Conservation (phyloP, 2,888 invertebrate species). For the Drosophila tripunctata region DNA sequence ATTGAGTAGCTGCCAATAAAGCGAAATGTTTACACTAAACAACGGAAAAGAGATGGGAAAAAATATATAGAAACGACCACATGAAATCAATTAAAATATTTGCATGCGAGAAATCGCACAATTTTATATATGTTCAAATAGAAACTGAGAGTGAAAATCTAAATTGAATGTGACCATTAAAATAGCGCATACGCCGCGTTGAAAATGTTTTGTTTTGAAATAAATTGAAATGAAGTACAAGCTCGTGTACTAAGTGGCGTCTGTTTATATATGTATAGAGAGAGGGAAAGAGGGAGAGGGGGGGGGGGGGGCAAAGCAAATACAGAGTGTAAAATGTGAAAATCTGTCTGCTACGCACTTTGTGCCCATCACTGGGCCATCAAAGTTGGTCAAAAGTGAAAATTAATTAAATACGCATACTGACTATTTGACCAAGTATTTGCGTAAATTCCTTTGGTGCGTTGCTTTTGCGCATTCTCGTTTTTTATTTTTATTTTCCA, state of each 20-base stretch:
- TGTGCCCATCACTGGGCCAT: constrained; percentile 33
- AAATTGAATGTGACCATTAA: constrained; percentile 63
- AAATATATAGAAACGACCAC: constrained; percentile 29
- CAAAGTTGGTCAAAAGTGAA: constrained; percentile 50
- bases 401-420: constrained; percentile 66
- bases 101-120: constrained; percentile 31
- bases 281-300: too few relatives aligned
- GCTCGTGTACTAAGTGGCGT: constrained; percentile 42
- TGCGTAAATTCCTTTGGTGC: constrained; percentile 24
- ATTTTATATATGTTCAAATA: constrained; percentile 49
- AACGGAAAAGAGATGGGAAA: neutral
- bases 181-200: constrained; percentile 51
- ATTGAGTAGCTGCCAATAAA: constrained; percentile 27
- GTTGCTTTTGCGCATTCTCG: neutral
- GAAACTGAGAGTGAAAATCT: constrained; percentile 36
- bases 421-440: constrained; percentile 23
- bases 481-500: neutral
- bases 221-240: constrained; percentile 42
- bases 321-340: constrained; percentile 20
- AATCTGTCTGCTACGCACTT: constrained; percentile 3
- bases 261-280: constrained; percentile 59
- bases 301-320: constrained; percentile 7
- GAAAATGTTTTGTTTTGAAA: constrained; percentile 14
- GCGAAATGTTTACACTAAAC: constrained; percentile 52
- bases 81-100: constrained; percentile 77